phyloP scores from a whole-genome alignment of 2,797 vertebrate genomes.

The Enteromius thamalakanensis region DNA sequence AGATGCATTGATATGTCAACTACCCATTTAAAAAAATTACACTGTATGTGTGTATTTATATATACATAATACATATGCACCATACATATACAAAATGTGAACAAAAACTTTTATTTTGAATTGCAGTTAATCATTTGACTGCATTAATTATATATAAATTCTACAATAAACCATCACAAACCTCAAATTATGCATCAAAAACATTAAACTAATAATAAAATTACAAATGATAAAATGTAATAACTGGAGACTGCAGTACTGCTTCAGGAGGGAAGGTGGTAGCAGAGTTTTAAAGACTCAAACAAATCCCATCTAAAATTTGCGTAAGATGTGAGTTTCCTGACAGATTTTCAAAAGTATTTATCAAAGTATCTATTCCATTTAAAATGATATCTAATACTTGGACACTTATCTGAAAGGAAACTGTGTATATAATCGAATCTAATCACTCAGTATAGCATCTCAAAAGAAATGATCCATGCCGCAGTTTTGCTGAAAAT shows the following conservation, averaged over 20 bases:
- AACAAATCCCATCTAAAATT: background rate
- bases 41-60: no score
- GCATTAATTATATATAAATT: no score
- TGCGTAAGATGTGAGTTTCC: background rate
- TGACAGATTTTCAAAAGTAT: background rate
- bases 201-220: background rate
- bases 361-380: background rate
- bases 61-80: no score
- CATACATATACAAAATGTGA: no score
- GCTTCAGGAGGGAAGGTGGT: constrained; percentile 64
- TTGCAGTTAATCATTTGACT: no score
- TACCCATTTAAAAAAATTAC: no score
- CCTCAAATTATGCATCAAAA: background rate
- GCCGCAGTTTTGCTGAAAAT: background rate
- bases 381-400: no score
- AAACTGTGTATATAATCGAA: background rate
- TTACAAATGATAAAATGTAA: background rate
- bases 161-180: background rate
- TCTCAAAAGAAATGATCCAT: background rate
- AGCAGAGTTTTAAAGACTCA: constrained; percentile 31
- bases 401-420: background rate
- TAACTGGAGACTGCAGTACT: background rate
- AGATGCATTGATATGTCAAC: no score
- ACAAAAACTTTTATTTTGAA: no score
- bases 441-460: background rate